phyloP scores from a whole-genome alignment of 2,113 vertebrate genomes.

The Uria aalge region DNA sequence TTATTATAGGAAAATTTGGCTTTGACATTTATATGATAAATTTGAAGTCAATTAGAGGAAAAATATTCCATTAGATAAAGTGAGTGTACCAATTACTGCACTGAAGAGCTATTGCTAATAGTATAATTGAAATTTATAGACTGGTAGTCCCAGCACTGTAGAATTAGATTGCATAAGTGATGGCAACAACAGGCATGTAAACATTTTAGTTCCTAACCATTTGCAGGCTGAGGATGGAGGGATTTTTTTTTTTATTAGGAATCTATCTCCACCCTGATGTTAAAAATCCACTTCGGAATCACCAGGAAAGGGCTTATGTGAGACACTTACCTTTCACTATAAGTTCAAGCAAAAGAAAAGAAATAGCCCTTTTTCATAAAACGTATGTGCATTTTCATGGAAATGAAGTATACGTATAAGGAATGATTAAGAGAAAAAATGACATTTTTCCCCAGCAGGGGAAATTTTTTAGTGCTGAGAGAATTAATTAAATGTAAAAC shows the following conservation, averaged over 20 bases:
- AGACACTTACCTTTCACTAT: background rate
- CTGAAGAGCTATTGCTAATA: conserved; percentile 71
- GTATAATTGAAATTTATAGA: conserved; percentile 76
- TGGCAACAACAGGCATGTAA: conserved; percentile 43
- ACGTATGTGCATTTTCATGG: background rate
- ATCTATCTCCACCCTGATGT: background rate
- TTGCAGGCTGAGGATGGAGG: background rate
- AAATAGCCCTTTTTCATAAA: background rate
- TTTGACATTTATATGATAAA: conserved; percentile 80
- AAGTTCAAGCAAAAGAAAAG: background rate
- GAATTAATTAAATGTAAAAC: background rate
- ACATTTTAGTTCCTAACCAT: conserved; percentile 40
- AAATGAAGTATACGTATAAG: background rate
- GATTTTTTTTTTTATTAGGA: background rate
- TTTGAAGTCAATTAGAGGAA: conserved; percentile 81
- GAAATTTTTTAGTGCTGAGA: background rate
- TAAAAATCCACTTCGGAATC: background rate
- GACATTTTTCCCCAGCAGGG: background rate
- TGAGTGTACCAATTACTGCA: conserved; percentile 72
- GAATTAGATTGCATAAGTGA: conserved; percentile 45
- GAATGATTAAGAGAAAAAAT: background rate
- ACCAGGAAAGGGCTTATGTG: background rate
- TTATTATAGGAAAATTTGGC: conserved; percentile 77
- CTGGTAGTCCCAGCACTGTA: conserved; percentile 39
- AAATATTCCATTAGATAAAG: conserved; percentile 79